Evolutionary conservation across 2,888 invertebrate species (phyloP).

Genomic region (Leuctra nigra): DNA sequence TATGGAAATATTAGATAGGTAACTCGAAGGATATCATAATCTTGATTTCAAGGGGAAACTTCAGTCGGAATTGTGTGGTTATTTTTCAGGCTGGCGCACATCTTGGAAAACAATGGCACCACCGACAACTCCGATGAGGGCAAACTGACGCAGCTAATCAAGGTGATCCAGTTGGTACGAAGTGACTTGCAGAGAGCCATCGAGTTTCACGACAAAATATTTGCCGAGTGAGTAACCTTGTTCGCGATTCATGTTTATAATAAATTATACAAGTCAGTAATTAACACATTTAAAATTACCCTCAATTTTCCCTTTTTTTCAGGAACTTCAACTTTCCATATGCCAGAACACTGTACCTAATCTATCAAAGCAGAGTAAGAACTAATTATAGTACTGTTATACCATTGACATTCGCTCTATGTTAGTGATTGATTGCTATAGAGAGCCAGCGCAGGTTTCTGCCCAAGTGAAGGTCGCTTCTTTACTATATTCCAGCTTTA

Average conservation of each 20-base stretch:
- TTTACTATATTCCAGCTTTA: too few relatives aligned
- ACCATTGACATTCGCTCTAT: too few relatives aligned
- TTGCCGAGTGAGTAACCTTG: conserved; percentile 67
- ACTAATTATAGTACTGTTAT: neutral
- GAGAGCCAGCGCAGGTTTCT: too few relatives aligned
- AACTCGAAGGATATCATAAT: too few relatives aligned
- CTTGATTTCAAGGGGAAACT: too few relatives aligned
- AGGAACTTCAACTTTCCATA: conserved; percentile 67
- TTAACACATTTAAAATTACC: too few relatives aligned
- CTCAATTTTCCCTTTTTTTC: conserved; percentile 39
- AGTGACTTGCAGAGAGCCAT: conserved; percentile 73
- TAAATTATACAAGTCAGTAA: too few relatives aligned
- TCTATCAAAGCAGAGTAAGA: conserved; percentile 49
- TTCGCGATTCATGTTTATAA: too few relatives aligned
- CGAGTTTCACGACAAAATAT: conserved; percentile 74
- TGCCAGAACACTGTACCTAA: conserved; percentile 61
- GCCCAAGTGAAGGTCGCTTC: too few relatives aligned
- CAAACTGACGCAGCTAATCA: conserved; percentile 68
- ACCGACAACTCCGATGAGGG: conserved; percentile 59
- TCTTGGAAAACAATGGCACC: conserved; percentile 59
- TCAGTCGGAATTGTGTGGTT: too few relatives aligned
- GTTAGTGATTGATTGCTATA: too few relatives aligned
- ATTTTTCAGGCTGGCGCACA: conserved; percentile 62
- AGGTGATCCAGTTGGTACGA: conserved; percentile 73
- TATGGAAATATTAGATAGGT: too few relatives aligned